These are phyloP conservation scores for Rhinophrynus dorsalis DNA, from an alignment of 2,797 vertebrate species.

Conservation along the genomic window DNA sequence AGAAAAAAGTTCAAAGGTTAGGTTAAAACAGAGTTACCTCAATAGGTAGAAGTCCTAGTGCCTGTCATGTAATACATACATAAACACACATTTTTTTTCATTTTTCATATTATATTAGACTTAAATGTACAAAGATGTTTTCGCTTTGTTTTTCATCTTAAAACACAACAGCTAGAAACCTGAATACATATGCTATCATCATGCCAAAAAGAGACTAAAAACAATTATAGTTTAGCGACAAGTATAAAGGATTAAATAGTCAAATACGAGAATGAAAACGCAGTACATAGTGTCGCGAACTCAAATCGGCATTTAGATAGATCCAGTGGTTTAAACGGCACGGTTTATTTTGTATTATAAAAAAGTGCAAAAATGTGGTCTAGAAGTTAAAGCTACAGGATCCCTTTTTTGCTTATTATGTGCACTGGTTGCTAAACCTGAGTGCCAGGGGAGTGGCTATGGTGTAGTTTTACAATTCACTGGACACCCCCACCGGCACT, in stretches of 20 bases:
- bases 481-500: too few relatives aligned
- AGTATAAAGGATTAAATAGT: conserved; percentile 99
- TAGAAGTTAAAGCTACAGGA: conserved; percentile 98
- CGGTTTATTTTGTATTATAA: conserved; percentile 74
- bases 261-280: conserved; percentile 99
- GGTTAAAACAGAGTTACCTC: conserved; percentile 86
- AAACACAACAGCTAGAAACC: conserved; percentile 99
- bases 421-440: conserved; percentile 63
- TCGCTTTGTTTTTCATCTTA: conserved; percentile 87
- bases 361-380: conserved; percentile 95
- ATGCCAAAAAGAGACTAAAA: conserved; percentile 99
- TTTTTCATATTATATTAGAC: conserved; percentile 97
- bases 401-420: conserved; percentile 76
- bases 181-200: conserved; percentile 99
- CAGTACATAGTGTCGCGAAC: conserved; percentile 96
- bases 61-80: conserved; percentile 99
- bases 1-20: conserved; percentile 76
- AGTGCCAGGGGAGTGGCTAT: too few relatives aligned
- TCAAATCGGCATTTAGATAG: conserved; percentile 97
- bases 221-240: conserved; percentile 98
- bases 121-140: conserved; percentile 99
- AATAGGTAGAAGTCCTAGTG: conserved; percentile 95
- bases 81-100: conserved; percentile 95
- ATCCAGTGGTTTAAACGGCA: conserved; percentile 94
- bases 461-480: too few relatives aligned